These are phyloP conservation scores for Perizoma affinitatum DNA, from an alignment of 2,888 invertebrate genomes.

Conservation along the genomic window DNA sequence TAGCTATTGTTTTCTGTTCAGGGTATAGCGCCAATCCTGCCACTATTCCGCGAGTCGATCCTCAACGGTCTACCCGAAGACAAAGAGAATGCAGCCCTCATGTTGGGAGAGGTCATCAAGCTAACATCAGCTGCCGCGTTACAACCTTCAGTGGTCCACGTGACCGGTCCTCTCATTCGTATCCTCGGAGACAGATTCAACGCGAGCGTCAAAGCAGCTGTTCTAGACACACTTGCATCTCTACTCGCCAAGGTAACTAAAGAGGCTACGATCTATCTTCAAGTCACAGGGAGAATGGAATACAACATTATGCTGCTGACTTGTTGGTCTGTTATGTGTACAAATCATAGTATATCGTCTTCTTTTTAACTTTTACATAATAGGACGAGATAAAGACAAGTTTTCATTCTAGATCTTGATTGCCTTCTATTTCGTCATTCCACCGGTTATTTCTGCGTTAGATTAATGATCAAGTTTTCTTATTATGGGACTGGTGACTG, in stretches of 20 bases:
- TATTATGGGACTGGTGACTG: too few relatives aligned
- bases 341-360: too few relatives aligned
- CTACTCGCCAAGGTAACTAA: slow-evolving; percentile 92
- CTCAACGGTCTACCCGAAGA: slow-evolving; percentile 97
- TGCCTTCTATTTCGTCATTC: too few relatives aligned
- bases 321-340: too few relatives aligned
- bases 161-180: slow-evolving; percentile 98
- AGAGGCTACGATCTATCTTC: too few relatives aligned
- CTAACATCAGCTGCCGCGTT: slow-evolving; percentile 94
- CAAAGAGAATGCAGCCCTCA: slow-evolving; percentile 97
- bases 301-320: neutral
- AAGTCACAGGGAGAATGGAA: too few relatives aligned
- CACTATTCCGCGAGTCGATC: slow-evolving; percentile 98
- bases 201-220: slow-evolving; percentile 97
- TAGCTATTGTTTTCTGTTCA: neutral
- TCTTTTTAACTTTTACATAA: too few relatives aligned
- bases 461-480: too few relatives aligned
- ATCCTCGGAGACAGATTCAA: slow-evolving; percentile 98
- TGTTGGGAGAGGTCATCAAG: slow-evolving; percentile 92
- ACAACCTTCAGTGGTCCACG: slow-evolving; percentile 97
- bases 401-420: too few relatives aligned
- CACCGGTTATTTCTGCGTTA: too few relatives aligned
- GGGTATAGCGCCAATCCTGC: slow-evolving; percentile 93
- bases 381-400: too few relatives aligned
- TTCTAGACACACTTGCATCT: slow-evolving; percentile 95